Evolutionary conservation across 2,797 vertebrate genomes (phyloP).

Genomic region (Bradypodion ventrale): DNA sequence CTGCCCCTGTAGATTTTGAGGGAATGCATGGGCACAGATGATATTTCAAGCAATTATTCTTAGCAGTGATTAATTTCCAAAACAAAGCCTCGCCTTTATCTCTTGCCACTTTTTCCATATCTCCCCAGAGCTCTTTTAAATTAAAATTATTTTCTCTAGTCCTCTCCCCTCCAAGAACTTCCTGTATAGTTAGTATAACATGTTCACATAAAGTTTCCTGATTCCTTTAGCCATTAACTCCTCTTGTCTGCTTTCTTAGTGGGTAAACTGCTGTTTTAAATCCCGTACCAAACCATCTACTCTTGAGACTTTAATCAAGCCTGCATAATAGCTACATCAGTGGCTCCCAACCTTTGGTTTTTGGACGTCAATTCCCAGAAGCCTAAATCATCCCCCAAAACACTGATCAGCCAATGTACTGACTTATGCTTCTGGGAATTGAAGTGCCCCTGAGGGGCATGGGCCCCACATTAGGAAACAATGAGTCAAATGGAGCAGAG

Average conservation of each 20-base stretch:
- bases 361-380: too few species aligned
- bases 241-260: neutral
- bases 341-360: too few species aligned
- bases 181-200: neutral
- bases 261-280: neutral
- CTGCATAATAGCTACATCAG: too few species aligned
- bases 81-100: conserved; percentile 2
- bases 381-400: too few species aligned
- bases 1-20: neutral
- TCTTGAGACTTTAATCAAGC: neutral
- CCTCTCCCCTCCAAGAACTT: neutral
- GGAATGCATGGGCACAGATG: neutral
- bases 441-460: too few species aligned
- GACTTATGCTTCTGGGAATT: too few species aligned
- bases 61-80: neutral
- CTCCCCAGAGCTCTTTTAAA: conserved; percentile 4
- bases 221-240: neutral
- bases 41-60: conserved; percentile 3
- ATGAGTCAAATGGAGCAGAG: too few species aligned
- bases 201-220: neutral
- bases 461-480: too few species aligned
- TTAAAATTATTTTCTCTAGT: neutral
- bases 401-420: too few species aligned
- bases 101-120: neutral
- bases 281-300: neutral